Conservation (phyloP, 1,140 invertebrate genomes). For the Yoshiicerus persimilis region DNA sequence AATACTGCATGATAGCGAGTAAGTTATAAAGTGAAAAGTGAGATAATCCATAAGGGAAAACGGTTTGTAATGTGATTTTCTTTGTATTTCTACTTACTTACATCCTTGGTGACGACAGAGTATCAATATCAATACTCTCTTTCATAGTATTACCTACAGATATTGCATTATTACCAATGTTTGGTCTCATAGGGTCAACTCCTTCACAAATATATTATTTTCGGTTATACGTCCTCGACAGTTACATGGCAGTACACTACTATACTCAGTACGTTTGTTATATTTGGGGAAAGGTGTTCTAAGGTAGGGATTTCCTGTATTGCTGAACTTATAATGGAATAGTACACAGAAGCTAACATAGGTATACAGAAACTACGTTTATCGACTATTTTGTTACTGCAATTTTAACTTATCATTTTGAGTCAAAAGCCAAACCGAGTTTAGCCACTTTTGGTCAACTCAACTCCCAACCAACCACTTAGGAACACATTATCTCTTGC, state of each 20-base stretch:
- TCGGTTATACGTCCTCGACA: too few species aligned
- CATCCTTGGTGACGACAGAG: background rate
- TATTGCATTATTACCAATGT: background rate
- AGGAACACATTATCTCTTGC: background rate
- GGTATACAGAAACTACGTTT: too few species aligned
- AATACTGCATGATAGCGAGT: background rate
- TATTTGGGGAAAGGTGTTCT: too few species aligned
- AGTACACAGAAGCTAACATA: too few species aligned
- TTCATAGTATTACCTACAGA: background rate
- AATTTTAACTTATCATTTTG: background rate
- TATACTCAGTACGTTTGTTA: too few species aligned
- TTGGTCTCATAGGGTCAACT: background rate
- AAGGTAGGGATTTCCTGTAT: too few species aligned
- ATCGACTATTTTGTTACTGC: background rate
- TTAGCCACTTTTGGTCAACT: background rate
- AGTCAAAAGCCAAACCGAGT: background rate
- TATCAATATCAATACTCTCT: conserved; percentile 11
- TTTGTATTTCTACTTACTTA: conserved; percentile 4
- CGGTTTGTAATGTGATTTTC: conserved; percentile 17
- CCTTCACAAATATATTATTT: background rate
- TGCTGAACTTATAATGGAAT: too few species aligned
- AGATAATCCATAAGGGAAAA: conserved; percentile 12
- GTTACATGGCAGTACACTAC: too few species aligned
- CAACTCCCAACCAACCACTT: background rate
- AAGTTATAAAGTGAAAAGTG: background rate